phyloP scores from a whole-genome alignment of 1,140 invertebrate genomes.

The Chironomus striatipennis region DNA sequence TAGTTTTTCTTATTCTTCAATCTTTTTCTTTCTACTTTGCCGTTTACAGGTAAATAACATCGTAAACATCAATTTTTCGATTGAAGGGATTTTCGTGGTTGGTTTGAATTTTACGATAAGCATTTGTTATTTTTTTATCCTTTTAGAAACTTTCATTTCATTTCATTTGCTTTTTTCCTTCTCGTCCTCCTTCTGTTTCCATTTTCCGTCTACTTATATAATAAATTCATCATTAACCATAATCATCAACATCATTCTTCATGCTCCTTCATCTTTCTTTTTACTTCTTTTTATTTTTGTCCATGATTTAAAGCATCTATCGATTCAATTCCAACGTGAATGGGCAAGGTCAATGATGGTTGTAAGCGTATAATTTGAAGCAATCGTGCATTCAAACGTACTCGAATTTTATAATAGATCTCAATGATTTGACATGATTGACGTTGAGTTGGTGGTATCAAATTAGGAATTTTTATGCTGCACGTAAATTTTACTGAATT shows the following conservation, averaged over 20 bases:
- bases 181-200: neutral
- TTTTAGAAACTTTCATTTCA: neutral
- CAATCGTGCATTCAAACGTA: neutral
- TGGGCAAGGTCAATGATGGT: neutral
- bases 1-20: no score
- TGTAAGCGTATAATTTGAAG: neutral
- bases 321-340: neutral
- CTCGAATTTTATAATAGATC: neutral
- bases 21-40: no score
- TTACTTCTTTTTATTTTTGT: neutral
- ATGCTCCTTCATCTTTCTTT: neutral
- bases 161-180: neutral
- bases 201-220: neutral
- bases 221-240: no score
- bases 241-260: no score
- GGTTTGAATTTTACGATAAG: neutral
- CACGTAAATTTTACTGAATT: neutral
- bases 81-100: neutral
- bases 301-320: neutral
- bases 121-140: neutral
- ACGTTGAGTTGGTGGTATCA: neutral
- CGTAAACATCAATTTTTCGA: slow-evolving; percentile 2
- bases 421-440: neutral
- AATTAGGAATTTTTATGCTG: neutral
- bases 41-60: no score